phyloP scores from a whole-genome alignment of 2,797 vertebrate genomes.

The Phoeniculus purpureus region DNA sequence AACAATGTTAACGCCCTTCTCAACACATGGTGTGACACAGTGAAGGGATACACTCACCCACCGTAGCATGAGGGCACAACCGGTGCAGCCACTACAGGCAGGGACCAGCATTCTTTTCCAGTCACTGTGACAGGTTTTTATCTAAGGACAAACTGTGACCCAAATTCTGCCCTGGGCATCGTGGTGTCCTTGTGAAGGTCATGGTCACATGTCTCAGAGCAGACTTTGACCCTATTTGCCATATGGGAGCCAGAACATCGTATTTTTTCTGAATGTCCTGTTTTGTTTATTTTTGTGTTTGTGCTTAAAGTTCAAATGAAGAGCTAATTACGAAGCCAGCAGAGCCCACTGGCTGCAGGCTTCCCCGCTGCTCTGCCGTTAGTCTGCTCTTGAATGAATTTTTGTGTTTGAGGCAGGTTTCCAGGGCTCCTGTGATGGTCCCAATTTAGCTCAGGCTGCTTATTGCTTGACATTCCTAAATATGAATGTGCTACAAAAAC shows the following conservation, averaged over 20 bases:
- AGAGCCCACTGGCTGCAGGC: slow-evolving; percentile 49
- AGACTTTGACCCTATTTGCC: slow-evolving; percentile 60
- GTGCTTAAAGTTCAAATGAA: slow-evolving; percentile 12
- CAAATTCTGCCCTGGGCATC: not conserved
- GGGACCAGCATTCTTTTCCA: accelerated
- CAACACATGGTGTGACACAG: not conserved
- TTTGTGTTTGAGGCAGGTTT: slow-evolving; percentile 7
- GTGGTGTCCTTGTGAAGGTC: not conserved
- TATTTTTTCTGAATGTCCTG: not conserved
- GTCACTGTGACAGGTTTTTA: not conserved
- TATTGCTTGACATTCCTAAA: slow-evolving; percentile 8
- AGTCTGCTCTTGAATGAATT: slow-evolving; percentile 53
- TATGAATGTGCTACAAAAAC: not conserved
- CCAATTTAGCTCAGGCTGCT: slow-evolving; percentile 40
- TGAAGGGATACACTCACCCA: accelerated
- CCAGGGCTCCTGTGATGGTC: slow-evolving; percentile 6
- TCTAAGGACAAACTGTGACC: not conserved
- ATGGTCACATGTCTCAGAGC: slow-evolving; percentile 21
- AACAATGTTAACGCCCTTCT: not conserved
- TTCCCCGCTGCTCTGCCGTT: not conserved
- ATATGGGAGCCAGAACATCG: slow-evolving; percentile 44
- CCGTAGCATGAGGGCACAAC: not conserved
- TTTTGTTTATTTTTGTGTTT: slow-evolving; percentile 27
- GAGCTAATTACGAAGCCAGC: slow-evolving; percentile 35
- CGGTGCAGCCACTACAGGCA: not conserved